Base-by-base conservation (phyloP, 37 sponge, comb jelly and placozoan species). In the Hexactinellida sp. region DNA sequence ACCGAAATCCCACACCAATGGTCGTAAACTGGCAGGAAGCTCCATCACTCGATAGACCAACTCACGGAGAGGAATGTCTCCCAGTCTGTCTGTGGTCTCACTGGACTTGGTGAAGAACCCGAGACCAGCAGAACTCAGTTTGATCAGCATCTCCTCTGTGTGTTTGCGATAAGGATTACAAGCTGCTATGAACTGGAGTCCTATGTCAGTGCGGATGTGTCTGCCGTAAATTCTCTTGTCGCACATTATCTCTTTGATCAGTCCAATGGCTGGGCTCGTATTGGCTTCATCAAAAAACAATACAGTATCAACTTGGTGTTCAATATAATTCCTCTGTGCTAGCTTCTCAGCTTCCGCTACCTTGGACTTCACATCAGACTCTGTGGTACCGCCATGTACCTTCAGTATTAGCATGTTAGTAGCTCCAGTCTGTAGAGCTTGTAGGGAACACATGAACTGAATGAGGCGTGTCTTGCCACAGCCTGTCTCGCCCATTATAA, bases 401-500 rank as follows among this genome's bases (percentile, higher is more conserved):
- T 90, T 63, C 76, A 63, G 30, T 10, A 63, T 63, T 63, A 63
- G 13, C 76, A 63, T 63, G 76, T 63, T 63, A 25, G 28, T 63
- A 10, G 21, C 76, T 63, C 76, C 76, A 28, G 34, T 28, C 13
- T 63, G 76, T 28, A 95, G 89, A 28, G 34, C 30, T 63, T 63
- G 76, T 28, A 95, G 89, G 36, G 88, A 83, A 89, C 95, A 95
- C 95, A 95, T 95, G 89, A 89, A 95, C 23, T 92, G 85, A 36
- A 95, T 91, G n/a, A 95, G 89, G 36, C 95, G 84, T 0, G 98
- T 97, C 85, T 97, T 97, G 0, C 98, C 98, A 89, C 98, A 97
- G 13, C 98, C 98, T 24, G 98, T 97, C 71, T 97, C 98, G 16
- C 98, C 98, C 98, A 97, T 97, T n/a, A 97, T 89, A 21, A 97